phyloP scores from a whole-genome alignment of 2,113 vertebrate genomes.

The Bungarus multicinctus region DNA sequence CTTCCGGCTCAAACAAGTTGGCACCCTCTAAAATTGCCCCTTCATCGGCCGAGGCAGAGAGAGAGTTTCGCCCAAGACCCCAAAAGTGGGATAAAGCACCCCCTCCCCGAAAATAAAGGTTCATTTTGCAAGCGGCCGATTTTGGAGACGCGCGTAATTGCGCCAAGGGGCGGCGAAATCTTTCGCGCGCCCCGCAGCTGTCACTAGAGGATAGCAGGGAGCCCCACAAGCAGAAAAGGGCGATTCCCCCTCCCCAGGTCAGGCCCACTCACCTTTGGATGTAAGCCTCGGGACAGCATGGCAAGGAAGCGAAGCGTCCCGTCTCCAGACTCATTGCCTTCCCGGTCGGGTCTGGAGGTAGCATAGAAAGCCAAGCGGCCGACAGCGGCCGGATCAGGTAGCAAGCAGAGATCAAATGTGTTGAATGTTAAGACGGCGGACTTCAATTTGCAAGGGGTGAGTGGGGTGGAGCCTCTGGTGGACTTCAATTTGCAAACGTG shows the following conservation, averaged over 20 bases:
- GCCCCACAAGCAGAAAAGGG: conserved; percentile 25
- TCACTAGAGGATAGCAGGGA: conserved; percentile 39
- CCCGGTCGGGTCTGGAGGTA: conserved; percentile 61
- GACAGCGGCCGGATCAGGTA: conserved; percentile 87
- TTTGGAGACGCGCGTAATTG: not conserved
- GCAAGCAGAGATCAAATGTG: conserved; percentile 77
- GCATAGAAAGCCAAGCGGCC: conserved; percentile 71
- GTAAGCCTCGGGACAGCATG: conserved; percentile 87
- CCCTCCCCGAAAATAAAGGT: not conserved
- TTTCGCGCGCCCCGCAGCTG: conserved; percentile 42
- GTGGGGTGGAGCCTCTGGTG: not conserved
- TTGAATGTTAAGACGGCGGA: conserved; percentile 67
- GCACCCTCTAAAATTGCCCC: not conserved
- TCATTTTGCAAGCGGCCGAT: not conserved
- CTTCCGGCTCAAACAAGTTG: not conserved
- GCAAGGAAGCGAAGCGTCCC: conserved; percentile 82
- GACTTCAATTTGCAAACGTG: not conserved
- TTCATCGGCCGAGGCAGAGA: not conserved
- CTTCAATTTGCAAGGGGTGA: not conserved
- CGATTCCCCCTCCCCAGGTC: conserved; percentile 12
- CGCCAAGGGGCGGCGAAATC: not conserved
- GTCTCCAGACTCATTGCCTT: conserved; percentile 85
- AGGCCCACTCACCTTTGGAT: conserved; percentile 88
- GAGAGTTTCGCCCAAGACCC: not conserved
- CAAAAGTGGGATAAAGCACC: not conserved